Evolutionary conservation across 2,888 invertebrate species (phyloP), one percentile per base, ranked within the genome.

Genomic region (Gymnosoma rotundatum): DNA sequence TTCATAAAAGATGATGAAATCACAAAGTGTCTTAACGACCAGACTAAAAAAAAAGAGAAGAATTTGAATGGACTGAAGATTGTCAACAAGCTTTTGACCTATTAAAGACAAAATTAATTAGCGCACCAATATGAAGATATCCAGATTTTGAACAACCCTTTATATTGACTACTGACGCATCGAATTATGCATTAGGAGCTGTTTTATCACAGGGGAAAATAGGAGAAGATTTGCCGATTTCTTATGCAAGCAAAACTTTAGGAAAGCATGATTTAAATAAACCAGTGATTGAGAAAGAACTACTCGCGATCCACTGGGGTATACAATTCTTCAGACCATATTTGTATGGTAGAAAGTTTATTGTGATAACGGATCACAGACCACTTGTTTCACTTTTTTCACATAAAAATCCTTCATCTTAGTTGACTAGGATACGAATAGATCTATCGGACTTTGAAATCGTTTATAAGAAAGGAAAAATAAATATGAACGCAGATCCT

Each of bases 271-370:
- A 38, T 38, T 45, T 45, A 45, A 45, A 45, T 14, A 45, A 45
- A 45, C 45, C 45, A 14, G 45, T 45, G 12, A 45, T 45, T 45
- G 45, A 45, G 14, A 45, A 45, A 45, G 45, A 45, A 45, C 45
- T 45, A 45, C 45, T 45, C 12, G 45, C 45, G 14, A 45, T 45
- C 12, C 45, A 45, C 14, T 45, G 14, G 45, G 45, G 14, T 14
- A 45, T 45, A 45, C 14, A 45, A 14, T 45, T 45, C 89, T 89
- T 72, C 14, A 73, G 88, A 72, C 88, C 88, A 5, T 90, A 90
- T 79, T 21, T 90, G 9, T 88, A 87, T 74, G 90, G 89, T 2
- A 82, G 79, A 79, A 86, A 83, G 56, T 89, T 89, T 73, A 70
- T 45, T 45, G 45, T 45, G 9, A 18, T 20, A 20, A 52, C 52